Evolutionary conservation across 2,888 invertebrate species (phyloP).

Genomic region (Cephus runcator): DNA sequence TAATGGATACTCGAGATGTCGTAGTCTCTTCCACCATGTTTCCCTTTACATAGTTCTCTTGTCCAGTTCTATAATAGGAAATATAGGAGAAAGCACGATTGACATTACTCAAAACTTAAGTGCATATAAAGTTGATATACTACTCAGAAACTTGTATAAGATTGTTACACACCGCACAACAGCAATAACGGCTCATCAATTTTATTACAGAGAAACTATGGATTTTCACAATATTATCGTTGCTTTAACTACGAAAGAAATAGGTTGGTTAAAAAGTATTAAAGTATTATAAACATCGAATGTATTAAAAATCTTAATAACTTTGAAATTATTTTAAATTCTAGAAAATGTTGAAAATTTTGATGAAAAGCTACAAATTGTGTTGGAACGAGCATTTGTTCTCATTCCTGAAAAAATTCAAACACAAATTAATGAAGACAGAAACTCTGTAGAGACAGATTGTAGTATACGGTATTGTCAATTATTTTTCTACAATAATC

Average conservation of each 20-base stretch:
- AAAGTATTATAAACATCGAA: background rate
- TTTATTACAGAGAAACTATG: slow-evolving; percentile 23
- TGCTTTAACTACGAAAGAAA: slow-evolving; percentile 28
- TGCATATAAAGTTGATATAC: background rate
- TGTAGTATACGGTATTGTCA: slow-evolving; percentile 19
- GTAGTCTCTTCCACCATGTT: background rate
- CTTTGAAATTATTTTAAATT: slow-evolving; percentile 25
- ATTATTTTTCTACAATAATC: background rate
- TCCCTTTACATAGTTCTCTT: background rate
- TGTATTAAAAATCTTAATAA: background rate
- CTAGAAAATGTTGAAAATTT: slow-evolving; percentile 45
- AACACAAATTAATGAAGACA: slow-evolving; percentile 54
- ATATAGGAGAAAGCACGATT: background rate
- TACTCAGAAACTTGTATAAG: slow-evolving; percentile 6
- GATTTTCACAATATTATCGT: slow-evolving; percentile 41
- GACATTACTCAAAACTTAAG: background rate
- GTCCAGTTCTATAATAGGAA: background rate
- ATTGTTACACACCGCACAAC: background rate
- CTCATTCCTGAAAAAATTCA: slow-evolving; percentile 65
- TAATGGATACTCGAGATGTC: background rate
- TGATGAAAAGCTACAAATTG: slow-evolving; percentile 43
- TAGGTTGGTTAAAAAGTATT: slow-evolving; percentile 27
- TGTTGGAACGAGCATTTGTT: slow-evolving; percentile 48
- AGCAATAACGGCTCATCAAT: background rate
- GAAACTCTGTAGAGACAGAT: slow-evolving; percentile 52